A percentile compares a stretch with the other conserved stretches of the same genome.
Conservation (phyloP, 2,113 vertebrate species). For the Strix aluco region DNA sequence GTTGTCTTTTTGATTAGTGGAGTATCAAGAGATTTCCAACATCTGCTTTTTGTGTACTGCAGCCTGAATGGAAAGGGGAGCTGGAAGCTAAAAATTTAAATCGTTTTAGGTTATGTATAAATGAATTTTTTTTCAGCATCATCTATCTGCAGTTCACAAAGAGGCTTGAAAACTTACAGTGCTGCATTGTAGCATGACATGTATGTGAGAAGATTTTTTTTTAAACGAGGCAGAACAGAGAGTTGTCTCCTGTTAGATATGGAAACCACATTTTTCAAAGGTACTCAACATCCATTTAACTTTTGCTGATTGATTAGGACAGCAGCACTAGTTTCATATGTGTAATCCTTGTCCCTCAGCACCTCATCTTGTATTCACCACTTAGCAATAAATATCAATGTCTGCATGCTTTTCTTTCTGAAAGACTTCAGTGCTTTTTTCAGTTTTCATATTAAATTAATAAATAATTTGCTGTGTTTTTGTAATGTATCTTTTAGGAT, state of each 20-base stretch:
- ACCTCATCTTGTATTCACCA: fast-evolving
- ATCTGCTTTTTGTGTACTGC: neutral
- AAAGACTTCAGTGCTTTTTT: neutral
- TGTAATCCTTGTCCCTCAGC: neutral
- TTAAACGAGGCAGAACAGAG: neutral
- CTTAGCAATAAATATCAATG: neutral
- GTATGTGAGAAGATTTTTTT: neutral
- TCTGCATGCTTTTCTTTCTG: neutral
- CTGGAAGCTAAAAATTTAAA: neutral
- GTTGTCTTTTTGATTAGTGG: neutral
- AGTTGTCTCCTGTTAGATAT: neutral
- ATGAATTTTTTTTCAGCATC: neutral
- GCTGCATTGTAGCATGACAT: neutral
- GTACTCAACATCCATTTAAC: neutral
- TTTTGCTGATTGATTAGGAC: neutral
- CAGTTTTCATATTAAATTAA: neutral
- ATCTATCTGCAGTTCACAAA: neutral
- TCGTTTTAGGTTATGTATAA: neutral
- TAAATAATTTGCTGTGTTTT: neutral
- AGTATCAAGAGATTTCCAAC: neutral
- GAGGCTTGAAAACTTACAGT: neutral
- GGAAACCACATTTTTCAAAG: neutral
- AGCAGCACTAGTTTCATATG: neutral
- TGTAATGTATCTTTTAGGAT: neutral
- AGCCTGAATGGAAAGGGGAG: neutral